These are phyloP conservation scores for Metalampra italica DNA, from an alignment of 2,888 invertebrate genomes.

Conservation along the genomic window DNA sequence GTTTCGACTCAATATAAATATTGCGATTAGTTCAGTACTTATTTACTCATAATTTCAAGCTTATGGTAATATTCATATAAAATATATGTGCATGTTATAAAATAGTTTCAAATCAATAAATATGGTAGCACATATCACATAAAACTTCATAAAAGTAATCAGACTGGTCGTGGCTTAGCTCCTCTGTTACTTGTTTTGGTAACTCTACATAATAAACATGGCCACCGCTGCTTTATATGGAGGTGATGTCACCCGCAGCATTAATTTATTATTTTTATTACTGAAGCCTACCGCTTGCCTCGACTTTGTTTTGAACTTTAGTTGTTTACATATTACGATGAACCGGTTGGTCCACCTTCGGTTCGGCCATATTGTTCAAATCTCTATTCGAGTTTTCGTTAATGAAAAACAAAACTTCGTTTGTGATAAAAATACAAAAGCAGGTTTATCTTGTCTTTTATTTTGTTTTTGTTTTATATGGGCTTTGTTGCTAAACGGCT, in stretches of 20 bases:
- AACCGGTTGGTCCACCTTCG: conserved; percentile 37
- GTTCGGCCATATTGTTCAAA: conserved; percentile 21
- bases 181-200: conserved; percentile 6
- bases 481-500: conserved; percentile 2
- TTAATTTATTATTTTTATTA: conserved; percentile 19
- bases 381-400: conserved; percentile 25
- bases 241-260: conserved; percentile 44
- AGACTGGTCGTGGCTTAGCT: not conserved
- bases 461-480: conserved; percentile 8
- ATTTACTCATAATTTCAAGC: too few relatives aligned
- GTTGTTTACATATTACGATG: conserved; percentile 34
- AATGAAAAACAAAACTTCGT: conserved; percentile 12
- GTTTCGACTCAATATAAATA: too few relatives aligned
- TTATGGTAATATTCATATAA: too few relatives aligned
- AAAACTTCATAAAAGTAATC: not conserved
- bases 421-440: conserved; percentile 5
- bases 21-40: too few relatives aligned
- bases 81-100: too few relatives aligned
- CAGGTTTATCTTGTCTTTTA: conserved; percentile 1
- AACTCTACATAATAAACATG: conserved; percentile 1
- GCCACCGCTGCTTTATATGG: conserved; percentile 24
- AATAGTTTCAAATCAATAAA: too few relatives aligned
- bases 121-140: too few relatives aligned
- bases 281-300: conserved; percentile 18
- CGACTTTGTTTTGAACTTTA: conserved; percentile 22